Evolutionary conservation across 2,113 vertebrate species (phyloP), one percentile per base, ranked within the genome.

Genomic region (Hippocampus mohnikei): DNA sequence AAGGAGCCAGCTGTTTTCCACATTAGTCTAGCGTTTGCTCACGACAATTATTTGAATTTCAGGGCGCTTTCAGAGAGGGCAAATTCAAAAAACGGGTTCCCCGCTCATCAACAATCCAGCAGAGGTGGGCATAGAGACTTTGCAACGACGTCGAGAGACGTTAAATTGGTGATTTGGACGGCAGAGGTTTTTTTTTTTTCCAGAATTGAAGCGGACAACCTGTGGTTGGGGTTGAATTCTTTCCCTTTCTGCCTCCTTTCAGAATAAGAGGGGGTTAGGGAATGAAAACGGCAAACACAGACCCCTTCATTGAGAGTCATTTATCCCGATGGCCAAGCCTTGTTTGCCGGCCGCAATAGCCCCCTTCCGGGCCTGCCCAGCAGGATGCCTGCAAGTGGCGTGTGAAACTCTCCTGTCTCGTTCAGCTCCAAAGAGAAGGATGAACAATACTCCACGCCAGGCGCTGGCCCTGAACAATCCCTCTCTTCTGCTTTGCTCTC

Each of bases 361-460:
- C 83, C 86, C 89, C 87, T 88, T 89, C 88, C 84, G 82, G 85
- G 82, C 80, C 74, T 77, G 78, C 92, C 77, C 92, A 91, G 92
- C 90, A 77, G 90, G 92, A 92, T 69, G 84, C 84, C 89, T 70
- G 82, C 78, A 67, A 89, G 87, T 86, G 90, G 88, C 90, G 92
- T 93, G 92, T 91, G 90, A 92, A 91, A 90, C 85, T 89, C 87
- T 85, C 85, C 89, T 85, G 85, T 89, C 84, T 88, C 84, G 85
- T 84, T 89, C 70, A 64, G 77, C 88, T 88, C 83, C 84, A 89
- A 90, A 91, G 90, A 70, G 79, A 81, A 84, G 78, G 86, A 91
- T 87, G 86, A 87, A 92, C 92, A 93, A 92, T 90, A 85, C 82
- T 70, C 72, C 84, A 78, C 81, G 74, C 87, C 85, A 85, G 89